Base-by-base conservation (phyloP, 2,888 invertebrate genomes). In the Elysia crispata region DNA sequence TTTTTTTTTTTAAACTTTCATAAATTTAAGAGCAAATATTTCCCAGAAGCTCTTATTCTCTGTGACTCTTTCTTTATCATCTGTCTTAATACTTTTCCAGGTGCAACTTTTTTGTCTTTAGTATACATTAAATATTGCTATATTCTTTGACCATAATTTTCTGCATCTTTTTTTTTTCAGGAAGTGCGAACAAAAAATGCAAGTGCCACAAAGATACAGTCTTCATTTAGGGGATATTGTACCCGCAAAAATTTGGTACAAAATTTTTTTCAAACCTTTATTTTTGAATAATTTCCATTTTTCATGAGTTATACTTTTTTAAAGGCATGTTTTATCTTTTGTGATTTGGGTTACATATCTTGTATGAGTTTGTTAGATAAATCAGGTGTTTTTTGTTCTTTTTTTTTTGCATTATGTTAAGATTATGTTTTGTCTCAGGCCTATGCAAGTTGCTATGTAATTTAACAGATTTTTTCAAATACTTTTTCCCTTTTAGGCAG, bases 131-230 rank as follows among this genome's bases (percentile, higher is more conserved):
- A n/a, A n/a, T n/a, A n/a, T n/a, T n/a, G n/a, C n/a, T n/a, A n/a
- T n/a, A n/a, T n/a, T n/a, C n/a, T n/a, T n/a, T n/a, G n/a, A n/a
- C n/a, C n/a, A n/a, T n/a, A n/a, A n/a, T 18, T 54, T 8, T 67
- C 57, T n/a, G 49, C 18, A 8, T 41, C 33, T 66, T 80, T 76
- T 49, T 82, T 67, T 5, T 89, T 92, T 81, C 86, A 94, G 95
- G 95, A 96, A 89, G 94, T 95, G 85, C 94, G 97, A 82, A 94
- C 94, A 87, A 95, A 95, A 87, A 93, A 95, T 50, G 95, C 95
- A 86, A 96, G 96, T 89, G 95, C 96, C 20, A 94, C 96, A 84
- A 95, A 95, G 89, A 95, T 98, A 81, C 97, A 98, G 92, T 87
- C 88, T 23, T 85, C 84, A 28, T 91, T 83, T 81, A 85, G 91